These are phyloP conservation scores for Oegoconia quadripuncta DNA, from an alignment of 2,888 invertebrate genomes.

Conservation along the genomic window DNA sequence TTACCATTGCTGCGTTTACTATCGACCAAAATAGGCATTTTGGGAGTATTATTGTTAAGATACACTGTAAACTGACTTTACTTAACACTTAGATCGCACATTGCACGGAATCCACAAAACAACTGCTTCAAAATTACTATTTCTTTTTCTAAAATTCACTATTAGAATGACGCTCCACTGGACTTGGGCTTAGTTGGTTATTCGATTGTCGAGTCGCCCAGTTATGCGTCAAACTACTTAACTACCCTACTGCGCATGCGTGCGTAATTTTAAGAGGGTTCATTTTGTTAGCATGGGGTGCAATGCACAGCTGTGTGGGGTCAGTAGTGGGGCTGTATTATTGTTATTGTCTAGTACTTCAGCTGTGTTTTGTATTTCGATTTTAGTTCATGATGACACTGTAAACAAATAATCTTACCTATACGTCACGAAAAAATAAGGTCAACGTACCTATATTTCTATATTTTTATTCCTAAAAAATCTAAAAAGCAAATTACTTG, in stretches of 20 bases:
- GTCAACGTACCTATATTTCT: too few species aligned
- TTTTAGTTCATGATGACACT: too few species aligned
- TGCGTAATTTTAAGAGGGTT: slow-evolving; percentile 65
- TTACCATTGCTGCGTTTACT: slow-evolving; percentile 64
- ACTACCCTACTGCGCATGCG: slow-evolving; percentile 70
- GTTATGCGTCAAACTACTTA: slow-evolving; percentile 39
- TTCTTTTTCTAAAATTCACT: slow-evolving; percentile 31
- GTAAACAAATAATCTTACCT: too few species aligned
- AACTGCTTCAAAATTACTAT: slow-evolving; percentile 21
- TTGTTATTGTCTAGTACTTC: slow-evolving; percentile 19
- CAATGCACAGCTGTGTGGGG: slow-evolving; percentile 62
- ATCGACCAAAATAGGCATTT: slow-evolving; percentile 67
- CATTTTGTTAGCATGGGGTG: slow-evolving; percentile 60
- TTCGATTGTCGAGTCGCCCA: slow-evolving; percentile 48
- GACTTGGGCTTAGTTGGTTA: slow-evolving; percentile 57
- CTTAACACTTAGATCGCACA: slow-evolving; percentile 54
- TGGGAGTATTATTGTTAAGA: slow-evolving; percentile 23
- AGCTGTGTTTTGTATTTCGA: too few species aligned
- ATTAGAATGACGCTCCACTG: slow-evolving; percentile 47
- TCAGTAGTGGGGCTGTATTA: slow-evolving; percentile 26
- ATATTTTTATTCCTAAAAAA: too few species aligned
- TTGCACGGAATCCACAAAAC: slow-evolving; percentile 35
- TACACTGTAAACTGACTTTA: slow-evolving; percentile 37
- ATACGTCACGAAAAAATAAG: too few species aligned
- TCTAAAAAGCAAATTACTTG: too few species aligned